phyloP scores from a whole-genome alignment of 2,797 vertebrate species.

The Nothura maculosa region DNA sequence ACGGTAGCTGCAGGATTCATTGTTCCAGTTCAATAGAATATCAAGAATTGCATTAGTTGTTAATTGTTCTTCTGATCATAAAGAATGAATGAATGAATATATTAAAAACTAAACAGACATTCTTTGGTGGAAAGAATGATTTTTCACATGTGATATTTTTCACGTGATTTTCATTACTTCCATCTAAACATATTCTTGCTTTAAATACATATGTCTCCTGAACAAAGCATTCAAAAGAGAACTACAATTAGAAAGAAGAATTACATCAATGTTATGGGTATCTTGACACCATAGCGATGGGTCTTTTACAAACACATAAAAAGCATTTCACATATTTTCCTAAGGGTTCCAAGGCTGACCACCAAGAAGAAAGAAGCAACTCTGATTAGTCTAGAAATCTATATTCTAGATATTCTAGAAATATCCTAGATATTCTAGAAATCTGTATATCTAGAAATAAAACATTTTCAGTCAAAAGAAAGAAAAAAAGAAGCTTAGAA shows the following conservation, averaged over 20 bases:
- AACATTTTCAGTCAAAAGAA: fast-evolving
- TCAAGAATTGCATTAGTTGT: not conserved
- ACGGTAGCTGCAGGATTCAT: slow-evolving; percentile 32
- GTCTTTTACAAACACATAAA: not conserved
- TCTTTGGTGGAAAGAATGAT: not conserved
- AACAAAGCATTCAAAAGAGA: not conserved
- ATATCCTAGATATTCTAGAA: too few species aligned
- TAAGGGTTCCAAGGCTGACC: not conserved
- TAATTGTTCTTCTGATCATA: slow-evolving; percentile 24
- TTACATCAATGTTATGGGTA: not conserved
- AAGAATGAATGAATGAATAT: not conserved
- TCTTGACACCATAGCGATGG: not conserved
- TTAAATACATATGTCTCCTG: not conserved
- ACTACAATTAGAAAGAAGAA: not conserved
- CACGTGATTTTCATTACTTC: not conserved
- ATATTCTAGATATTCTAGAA: too few species aligned
- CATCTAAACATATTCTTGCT: not conserved
- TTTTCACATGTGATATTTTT: not conserved
- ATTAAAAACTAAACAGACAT: not conserved
- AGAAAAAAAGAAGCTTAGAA: not conserved
- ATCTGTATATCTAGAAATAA: not conserved
- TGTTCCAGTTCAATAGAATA: slow-evolving; percentile 39
- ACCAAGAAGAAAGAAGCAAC: not conserved
- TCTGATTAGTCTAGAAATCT: too few species aligned
- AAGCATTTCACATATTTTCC: not conserved